Base-by-base conservation (phyloP, 2,113 vertebrate genomes). In the Centropus bengalensis region DNA sequence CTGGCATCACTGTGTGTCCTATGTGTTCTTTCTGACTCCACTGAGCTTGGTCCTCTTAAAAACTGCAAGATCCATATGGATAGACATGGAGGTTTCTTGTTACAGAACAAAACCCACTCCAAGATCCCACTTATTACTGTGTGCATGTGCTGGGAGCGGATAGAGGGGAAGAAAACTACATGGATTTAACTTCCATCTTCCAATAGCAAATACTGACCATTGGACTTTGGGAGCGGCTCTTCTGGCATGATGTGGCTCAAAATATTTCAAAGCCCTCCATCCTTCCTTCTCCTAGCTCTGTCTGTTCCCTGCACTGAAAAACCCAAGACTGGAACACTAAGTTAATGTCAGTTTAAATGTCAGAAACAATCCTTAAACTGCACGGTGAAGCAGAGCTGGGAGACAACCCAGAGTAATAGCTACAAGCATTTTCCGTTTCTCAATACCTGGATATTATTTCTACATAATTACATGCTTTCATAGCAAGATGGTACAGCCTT, bases 61-160 rank as follows among this genome's bases (percentile, higher is more conserved):
- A 18, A 36, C 54, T 73, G 42, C 20, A 45, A 69, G 36, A 82
- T 22, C 13, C 86, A 80, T 14, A 22, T 42, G 33, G 22, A 86
- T 15, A 16, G 51, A 73, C 23, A 76, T n/a, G 8, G 30, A 9
- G 5, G 36, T 80, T 88, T 80, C 71, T 86, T 69, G 9, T 54
- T 55, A 64, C 20, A 69, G 79, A 82, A 5, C 42, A 63, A 78
- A 67, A 82, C 22, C 0, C 10, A 8, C 14, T 73, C 32, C 51
- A 24, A 76, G 63, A 69, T 17, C 28, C 59, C 26, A 51, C 9
- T 47, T 17, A 33, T 40, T 23, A 23, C 38, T 2, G 1, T 19
- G 16, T 59, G 51, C 40, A 63, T 33, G 36, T 1, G 1, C 0
- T 67, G 21, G 27, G 38, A 91, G 23, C 2, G 0, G n/a, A 87